Conservation (phyloP, 2,113 vertebrate genomes). For the Anolis sagrei region DNA sequence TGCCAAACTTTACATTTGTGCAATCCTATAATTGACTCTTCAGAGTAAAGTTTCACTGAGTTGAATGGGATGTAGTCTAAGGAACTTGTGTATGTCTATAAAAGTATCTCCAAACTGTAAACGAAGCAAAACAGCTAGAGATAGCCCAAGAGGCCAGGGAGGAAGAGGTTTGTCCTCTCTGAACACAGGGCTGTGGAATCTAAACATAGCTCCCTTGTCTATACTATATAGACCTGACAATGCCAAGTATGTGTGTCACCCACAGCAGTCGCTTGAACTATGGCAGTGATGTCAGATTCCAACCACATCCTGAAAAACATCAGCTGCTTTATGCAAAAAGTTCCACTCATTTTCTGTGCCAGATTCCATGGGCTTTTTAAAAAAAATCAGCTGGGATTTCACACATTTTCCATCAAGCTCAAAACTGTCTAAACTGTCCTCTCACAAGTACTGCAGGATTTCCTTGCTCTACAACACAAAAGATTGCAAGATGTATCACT, state of each 20-base stretch:
- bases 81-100: no score
- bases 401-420: slow-evolving; percentile 8
- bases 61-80: neutral
- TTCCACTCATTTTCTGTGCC: slow-evolving; percentile 30
- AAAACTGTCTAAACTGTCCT: slow-evolving; percentile 3
- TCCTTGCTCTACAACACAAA: neutral
- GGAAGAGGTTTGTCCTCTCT: neutral
- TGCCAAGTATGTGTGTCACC: slow-evolving; percentile 23
- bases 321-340: slow-evolving; percentile 24
- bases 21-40: neutral
- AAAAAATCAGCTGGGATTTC: slow-evolving; percentile 3
- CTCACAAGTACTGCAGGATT: slow-evolving; percentile 30
- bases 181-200: neutral
- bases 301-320: slow-evolving; percentile 43
- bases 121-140: neutral
- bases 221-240: neutral
- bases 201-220: slow-evolving; percentile 8
- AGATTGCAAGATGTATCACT: neutral
- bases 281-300: slow-evolving; percentile 35
- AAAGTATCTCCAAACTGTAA: neutral
- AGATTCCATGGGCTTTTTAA: slow-evolving; percentile 20
- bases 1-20: no score
- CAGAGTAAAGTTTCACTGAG: neutral
- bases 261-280: slow-evolving; percentile 3
- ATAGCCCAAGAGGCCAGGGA: neutral